Percentiles rank a stretch among this genome's conserved stretches.
Evolutionary conservation across 2,888 invertebrate genomes (phyloP).

Genomic region (Scaptomyza caliginosa): DNA sequence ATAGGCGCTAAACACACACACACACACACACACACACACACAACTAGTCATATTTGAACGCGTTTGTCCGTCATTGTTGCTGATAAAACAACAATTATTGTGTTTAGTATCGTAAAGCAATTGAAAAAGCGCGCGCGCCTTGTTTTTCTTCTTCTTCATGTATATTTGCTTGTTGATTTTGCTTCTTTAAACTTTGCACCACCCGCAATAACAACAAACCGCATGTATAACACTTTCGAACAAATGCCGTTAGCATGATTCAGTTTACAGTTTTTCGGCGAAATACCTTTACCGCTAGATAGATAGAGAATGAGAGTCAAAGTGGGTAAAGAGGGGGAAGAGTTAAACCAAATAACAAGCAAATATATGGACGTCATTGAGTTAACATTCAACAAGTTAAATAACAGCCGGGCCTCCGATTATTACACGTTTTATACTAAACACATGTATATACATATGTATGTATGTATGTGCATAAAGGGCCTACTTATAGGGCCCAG

Average conservation of each 20-base stretch:
- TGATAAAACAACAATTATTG: slow-evolving; percentile 62
- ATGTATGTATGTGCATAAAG: background rate
- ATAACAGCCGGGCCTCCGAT: slow-evolving; percentile 50
- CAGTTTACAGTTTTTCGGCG: slow-evolving; percentile 55
- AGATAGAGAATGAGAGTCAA: background rate
- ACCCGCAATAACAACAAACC: slow-evolving; percentile 41
- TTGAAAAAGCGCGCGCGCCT: slow-evolving; percentile 57
- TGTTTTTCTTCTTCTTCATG: slow-evolving; percentile 11
- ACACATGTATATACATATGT: background rate
- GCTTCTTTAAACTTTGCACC: slow-evolving; percentile 64
- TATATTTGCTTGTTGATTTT: slow-evolving; percentile 16
- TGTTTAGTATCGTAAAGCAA: slow-evolving; percentile 54
- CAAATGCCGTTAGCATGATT: slow-evolving; percentile 64
- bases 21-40: background rate
- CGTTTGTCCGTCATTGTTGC: slow-evolving; percentile 55
- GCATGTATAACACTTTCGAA: slow-evolving; percentile 39
- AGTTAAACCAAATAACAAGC: slow-evolving; percentile 6
- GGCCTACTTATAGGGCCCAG: background rate
- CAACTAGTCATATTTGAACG: slow-evolving; percentile 24
- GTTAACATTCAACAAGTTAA: slow-evolving; percentile 47
- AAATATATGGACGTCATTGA: slow-evolving; percentile 31
- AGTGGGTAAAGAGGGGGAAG: background rate
- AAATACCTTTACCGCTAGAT: slow-evolving; percentile 39
- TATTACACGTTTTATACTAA: slow-evolving; percentile 12
- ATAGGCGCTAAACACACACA: slow-evolving; percentile 31